Evolutionary conservation across 2,888 invertebrate genomes (phyloP), one percentile per base, ranked within the genome.

Genomic region (Agrenia bidenticulata): DNA sequence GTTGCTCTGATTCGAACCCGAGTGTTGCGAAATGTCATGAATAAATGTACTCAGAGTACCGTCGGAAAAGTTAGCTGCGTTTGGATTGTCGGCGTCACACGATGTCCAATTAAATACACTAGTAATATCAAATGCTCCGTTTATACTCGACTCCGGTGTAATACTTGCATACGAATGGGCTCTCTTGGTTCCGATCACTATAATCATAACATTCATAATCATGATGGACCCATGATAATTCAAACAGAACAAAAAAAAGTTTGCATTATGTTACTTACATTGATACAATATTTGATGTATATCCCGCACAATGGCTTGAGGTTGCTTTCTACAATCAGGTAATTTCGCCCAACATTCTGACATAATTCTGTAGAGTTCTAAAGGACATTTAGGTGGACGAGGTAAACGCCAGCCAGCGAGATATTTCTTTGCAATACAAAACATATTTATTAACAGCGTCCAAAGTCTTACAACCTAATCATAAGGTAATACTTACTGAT

Each of bases 271-370:
- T 51, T 45, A 39, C 64, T 75, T 78, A 87, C 87, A 85, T 81
- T 88, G 86, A 78, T 89, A 88, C 71, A 89, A 81, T 78, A 90
- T 86, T 79, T 89, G 89, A 81, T 89, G 89, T 74, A 91, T 86
- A 81, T 91, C 90, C 78, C 91, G 85, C 86, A 92, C 89, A 77
- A 93, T 88, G 69, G 87, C 88, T 81, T 93, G 92, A 60, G 90
- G 92, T 76, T 89, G 87, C 79, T 89, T 88, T 24, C 89, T 81
- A 53, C 83, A 81, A 64, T 86, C 86, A 7, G 88, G 87, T 79
- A 89, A 87, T 60, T 84, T 80, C 77, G 86, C 85, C 94, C 94
- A 94, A 78, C 93, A 93, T 77, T 89, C 89, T 66, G 83, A 81
- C 85, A 93, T 88, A 50, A 92, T 82, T 70, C 84, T 83, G 80